Percentiles rank a stretch among this genome's conserved stretches.
Conservation (phyloP, 1,140 invertebrate genomes). For the Luehdorfia chinensis region DNA sequence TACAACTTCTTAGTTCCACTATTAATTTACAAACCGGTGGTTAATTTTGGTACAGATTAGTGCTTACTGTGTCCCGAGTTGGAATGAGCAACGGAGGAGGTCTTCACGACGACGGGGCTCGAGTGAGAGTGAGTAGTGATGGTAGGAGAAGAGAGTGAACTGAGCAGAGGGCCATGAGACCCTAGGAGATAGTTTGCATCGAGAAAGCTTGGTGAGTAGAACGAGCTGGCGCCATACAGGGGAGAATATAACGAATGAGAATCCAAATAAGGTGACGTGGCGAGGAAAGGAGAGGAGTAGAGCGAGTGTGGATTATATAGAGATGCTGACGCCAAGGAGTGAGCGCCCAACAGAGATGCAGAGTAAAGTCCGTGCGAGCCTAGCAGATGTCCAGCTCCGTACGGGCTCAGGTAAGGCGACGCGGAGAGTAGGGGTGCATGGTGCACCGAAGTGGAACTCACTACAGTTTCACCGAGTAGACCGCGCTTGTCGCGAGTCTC, state of each 20-base stretch:
- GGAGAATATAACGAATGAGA: not conserved
- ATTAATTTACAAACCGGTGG: too few species aligned
- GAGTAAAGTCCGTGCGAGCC: too few species aligned
- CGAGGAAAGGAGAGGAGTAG: too few species aligned
- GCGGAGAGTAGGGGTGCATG: too few species aligned
- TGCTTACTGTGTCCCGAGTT: not conserved
- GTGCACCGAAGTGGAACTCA: not conserved
- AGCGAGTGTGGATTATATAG: too few species aligned
- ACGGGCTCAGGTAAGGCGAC: too few species aligned
- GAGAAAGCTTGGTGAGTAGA: not conserved
- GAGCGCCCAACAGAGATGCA: too few species aligned
- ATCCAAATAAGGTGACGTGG: too few species aligned
- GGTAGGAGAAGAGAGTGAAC: not conserved
- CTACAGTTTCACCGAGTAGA: slow-evolving; percentile 9
- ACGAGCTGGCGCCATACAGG: not conserved
- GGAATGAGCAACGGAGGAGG: not conserved
- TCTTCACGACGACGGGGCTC: not conserved
- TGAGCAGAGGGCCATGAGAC: not conserved
- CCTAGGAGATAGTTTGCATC: not conserved
- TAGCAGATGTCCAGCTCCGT: too few species aligned
- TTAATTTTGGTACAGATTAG: too few species aligned
- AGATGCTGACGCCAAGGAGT: too few species aligned
- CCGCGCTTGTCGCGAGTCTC: slow-evolving; percentile 24
- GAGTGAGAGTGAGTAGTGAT: not conserved
- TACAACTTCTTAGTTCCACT: too few species aligned